Conservation (phyloP, 2,113 vertebrate species). For the Zosterops pallidus region DNA sequence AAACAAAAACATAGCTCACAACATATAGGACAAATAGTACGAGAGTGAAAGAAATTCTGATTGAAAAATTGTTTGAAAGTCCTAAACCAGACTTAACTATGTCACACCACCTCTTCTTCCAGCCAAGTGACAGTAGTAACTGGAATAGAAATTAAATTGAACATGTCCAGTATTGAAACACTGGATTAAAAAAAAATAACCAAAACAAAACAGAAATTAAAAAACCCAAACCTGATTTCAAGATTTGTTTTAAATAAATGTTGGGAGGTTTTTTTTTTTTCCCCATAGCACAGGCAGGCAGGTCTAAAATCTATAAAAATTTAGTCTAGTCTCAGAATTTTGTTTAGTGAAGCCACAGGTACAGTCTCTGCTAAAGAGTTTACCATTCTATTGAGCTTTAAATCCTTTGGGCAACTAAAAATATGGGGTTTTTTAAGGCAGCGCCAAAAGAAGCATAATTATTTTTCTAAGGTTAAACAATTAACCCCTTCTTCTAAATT, state of each 20-base stretch:
- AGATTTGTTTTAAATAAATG: background rate
- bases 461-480: background rate
- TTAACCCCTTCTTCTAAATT: background rate
- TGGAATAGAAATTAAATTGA: background rate
- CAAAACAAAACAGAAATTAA: background rate
- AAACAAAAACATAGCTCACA: background rate
- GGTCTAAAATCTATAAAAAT: background rate
- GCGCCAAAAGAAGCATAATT: fast-evolving
- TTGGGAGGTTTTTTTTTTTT: background rate
- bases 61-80: background rate
- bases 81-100: background rate
- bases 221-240: background rate
- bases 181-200: background rate
- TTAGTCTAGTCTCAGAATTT: background rate
- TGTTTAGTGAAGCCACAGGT: background rate
- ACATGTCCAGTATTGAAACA: background rate
- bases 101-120: background rate
- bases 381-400: background rate
- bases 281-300: background rate
- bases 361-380: background rate
- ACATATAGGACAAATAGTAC: background rate
- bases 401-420: background rate
- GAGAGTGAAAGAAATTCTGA: background rate
- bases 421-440: background rate
- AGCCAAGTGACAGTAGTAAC: background rate